A percentile compares a stretch with the other conserved stretches of the same genome.
phyloP scores from a whole-genome alignment of 2,113 vertebrate genomes.

The Columbina picui region DNA sequence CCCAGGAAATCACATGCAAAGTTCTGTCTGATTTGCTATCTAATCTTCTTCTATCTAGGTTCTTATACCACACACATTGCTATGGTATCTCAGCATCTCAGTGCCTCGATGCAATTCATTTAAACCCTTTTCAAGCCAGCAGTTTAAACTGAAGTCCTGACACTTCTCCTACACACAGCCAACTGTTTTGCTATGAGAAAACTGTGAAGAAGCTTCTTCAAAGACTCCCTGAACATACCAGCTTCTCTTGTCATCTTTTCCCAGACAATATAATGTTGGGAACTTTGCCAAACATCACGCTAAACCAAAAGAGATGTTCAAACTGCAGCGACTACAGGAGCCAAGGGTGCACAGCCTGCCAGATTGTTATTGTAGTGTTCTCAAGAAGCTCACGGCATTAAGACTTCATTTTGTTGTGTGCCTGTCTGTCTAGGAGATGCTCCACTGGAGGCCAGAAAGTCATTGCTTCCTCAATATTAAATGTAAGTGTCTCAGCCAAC shows the following conservation, averaged over 20 bases:
- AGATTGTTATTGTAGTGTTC: constrained; percentile 24
- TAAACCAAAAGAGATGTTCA: constrained; percentile 46
- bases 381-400: constrained; percentile 3
- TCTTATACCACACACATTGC: constrained; percentile 59
- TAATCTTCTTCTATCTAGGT: constrained; percentile 55
- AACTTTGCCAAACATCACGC: constrained; percentile 41
- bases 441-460: constrained; percentile 8
- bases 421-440: constrained; percentile 21
- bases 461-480: constrained; percentile 3
- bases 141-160: neutral
- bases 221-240: neutral
- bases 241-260: constrained; percentile 21
- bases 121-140: constrained; percentile 15
- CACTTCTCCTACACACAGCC: neutral
- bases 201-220: constrained; percentile 38
- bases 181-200: neutral
- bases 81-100: constrained; percentile 52
- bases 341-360: constrained; percentile 38
- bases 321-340: constrained; percentile 25
- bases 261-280: constrained; percentile 45
- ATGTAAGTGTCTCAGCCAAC: neutral
- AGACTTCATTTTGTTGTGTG: constrained; percentile 34
- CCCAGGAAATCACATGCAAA: constrained; percentile 62
- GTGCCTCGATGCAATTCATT: constrained; percentile 54
- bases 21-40: constrained; percentile 50